phyloP scores from a whole-genome alignment of 2,888 invertebrate genomes.

The Schizaphis graminum region DNA sequence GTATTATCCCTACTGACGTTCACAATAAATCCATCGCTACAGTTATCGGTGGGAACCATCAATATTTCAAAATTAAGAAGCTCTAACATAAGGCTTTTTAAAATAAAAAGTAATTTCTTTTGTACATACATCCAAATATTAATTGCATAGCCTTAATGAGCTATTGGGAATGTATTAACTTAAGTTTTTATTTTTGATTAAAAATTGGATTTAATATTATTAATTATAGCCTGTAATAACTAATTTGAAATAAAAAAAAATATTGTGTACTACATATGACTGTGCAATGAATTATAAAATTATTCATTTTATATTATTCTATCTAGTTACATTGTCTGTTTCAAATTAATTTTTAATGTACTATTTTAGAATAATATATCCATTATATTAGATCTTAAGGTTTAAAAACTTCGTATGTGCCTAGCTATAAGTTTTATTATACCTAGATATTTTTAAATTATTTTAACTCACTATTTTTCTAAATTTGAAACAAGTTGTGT shows the following conservation, averaged over 20 bases:
- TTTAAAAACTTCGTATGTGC: slow-evolving; percentile 28
- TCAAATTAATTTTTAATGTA: slow-evolving; percentile 34
- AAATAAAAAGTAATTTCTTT: slow-evolving; percentile 27
- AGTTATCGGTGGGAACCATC: slow-evolving; percentile 23
- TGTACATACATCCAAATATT: slow-evolving; percentile 45
- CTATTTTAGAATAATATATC: slow-evolving; percentile 40
- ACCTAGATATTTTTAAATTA: slow-evolving; percentile 61
- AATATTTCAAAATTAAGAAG: slow-evolving; percentile 24
- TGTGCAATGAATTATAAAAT: slow-evolving; percentile 39
- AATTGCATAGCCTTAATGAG: slow-evolving; percentile 19
- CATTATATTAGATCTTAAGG: slow-evolving; percentile 38
- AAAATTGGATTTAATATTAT: slow-evolving; percentile 43
- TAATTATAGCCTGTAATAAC: slow-evolving; percentile 37
- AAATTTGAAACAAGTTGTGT: slow-evolving; percentile 52
- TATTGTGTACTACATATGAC: slow-evolving; percentile 28
- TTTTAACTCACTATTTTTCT: slow-evolving; percentile 53
- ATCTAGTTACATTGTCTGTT: slow-evolving; percentile 19
- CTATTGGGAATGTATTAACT: slow-evolving; percentile 55
- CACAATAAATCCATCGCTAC: slow-evolving; percentile 47
- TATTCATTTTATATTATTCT: slow-evolving; percentile 31
- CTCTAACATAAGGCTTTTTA: slow-evolving; percentile 44
- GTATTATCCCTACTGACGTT: slow-evolving; percentile 63
- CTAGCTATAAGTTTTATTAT: slow-evolving; percentile 62
- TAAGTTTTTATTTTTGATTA: slow-evolving; percentile 40
- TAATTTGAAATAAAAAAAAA: slow-evolving; percentile 47